Evolutionary conservation across 2,888 invertebrate species (phyloP), one percentile per base, ranked within the genome.

Genomic region (Tridacna gigas): DNA sequence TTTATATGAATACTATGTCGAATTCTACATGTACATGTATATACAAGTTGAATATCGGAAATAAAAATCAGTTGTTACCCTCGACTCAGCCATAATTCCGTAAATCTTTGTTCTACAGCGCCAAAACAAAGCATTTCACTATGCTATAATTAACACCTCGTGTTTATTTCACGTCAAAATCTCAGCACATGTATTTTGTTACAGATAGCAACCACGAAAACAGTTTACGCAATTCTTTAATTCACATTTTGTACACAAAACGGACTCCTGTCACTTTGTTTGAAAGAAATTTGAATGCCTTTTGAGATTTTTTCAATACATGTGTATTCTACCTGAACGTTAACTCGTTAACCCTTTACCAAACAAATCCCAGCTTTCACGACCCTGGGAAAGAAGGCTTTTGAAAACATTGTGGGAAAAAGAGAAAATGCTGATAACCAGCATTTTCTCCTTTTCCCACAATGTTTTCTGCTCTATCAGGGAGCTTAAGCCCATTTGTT

Each of bases 321-420:
- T 71, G 71, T 71, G 71, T 71, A 71, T 25, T 71, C 71, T 48
- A 51, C 51, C 71, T 45, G 22, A 71, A 71, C 71, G 20, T 37
- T 37, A 37, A 37, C 37, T 37, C 37, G n/a, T 37, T 37, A 37
- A 37, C 37, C 37, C 7, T 37, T 37, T 37, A 37, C 37, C 37
- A 37, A 37, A 37, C 37, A 37, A 37, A 4, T 7, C 37, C 37
- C 7, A 7, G 37, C 7, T 37, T 37, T 37, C 7, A 37, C 37
- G 37, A 37, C 7, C 37, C 37, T 37, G 37, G 2, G 37, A 37
- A 37, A 37, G 37, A 37, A 4, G 7, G 37, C 37, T 37, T 37
- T 37, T 37, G 3, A 37, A 37, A 37, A 37, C 37, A 37, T 7
- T 37, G 37, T 37, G 37, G 37, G 7, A 37, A 37, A 37, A 37